phyloP scores from a whole-genome alignment of 2,797 vertebrate species.

The Allobates femoralis region DNA sequence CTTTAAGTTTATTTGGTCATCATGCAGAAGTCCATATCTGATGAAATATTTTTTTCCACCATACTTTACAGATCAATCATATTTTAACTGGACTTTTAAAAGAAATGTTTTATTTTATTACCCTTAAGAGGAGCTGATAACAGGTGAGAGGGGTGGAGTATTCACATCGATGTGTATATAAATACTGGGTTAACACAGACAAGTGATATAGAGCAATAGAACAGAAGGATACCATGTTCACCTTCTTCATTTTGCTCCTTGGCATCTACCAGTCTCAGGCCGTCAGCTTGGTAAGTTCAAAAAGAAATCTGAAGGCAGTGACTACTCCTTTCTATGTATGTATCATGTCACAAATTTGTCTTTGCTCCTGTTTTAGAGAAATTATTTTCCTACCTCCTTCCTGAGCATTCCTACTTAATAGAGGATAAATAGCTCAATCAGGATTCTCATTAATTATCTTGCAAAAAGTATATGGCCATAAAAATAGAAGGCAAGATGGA shows the following conservation, averaged over 20 bases:
- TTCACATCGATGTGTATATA: neutral
- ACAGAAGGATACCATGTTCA: neutral
- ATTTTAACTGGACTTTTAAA: neutral
- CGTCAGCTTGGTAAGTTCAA: neutral
- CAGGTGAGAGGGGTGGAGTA: neutral
- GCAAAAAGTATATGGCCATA: too few species aligned
- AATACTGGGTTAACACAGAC: neutral
- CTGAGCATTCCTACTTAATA: too few species aligned
- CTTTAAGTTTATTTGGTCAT: too few species aligned
- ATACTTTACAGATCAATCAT: neutral
- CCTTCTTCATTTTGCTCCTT: constrained; percentile 7
- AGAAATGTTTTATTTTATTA: neutral
- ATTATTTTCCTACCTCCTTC: too few species aligned
- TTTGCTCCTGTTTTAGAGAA: too few species aligned
- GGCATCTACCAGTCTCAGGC: neutral
- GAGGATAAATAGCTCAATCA: too few species aligned
- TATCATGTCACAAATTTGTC: too few species aligned
- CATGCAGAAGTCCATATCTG: neutral
- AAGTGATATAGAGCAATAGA: neutral
- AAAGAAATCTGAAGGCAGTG: neutral
- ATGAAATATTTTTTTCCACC: neutral
- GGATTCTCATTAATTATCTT: too few species aligned
- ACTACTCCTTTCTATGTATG: too few species aligned
- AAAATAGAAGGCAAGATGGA: too few species aligned
- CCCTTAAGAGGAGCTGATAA: neutral